Conservation (phyloP, 2,113 vertebrate species). For the Lathamus discolor region DNA sequence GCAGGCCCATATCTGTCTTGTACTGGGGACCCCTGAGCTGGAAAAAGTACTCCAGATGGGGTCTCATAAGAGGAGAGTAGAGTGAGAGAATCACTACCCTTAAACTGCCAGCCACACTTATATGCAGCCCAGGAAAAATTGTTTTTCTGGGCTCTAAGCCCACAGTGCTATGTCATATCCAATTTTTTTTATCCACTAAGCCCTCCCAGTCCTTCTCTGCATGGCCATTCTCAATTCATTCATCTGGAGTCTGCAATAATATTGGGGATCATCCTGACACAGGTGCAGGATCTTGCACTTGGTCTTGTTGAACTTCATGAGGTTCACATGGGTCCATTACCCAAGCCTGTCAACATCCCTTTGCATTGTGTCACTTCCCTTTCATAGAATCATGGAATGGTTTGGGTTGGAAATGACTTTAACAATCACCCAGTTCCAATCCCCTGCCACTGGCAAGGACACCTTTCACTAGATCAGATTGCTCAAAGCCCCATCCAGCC, state of each 20-base stretch:
- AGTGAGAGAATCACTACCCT: rapidly evolving
- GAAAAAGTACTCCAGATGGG: background rate
- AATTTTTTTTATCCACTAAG: background rate
- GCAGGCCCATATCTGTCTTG: background rate
- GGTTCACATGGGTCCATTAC: background rate
- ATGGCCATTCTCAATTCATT: background rate
- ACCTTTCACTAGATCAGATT: background rate
- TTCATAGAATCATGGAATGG: background rate
- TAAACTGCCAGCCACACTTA: background rate
- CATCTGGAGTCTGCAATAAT: background rate
- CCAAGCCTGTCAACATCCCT: background rate
- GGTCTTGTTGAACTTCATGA: background rate
- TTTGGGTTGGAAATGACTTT: background rate
- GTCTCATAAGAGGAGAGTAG: background rate
- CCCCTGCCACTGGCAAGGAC: background rate
- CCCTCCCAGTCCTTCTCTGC: background rate
- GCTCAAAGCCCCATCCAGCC: background rate
- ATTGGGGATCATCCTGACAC: rapidly evolving
- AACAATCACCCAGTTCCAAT: background rate
- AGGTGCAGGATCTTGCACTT: background rate
- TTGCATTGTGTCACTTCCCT: background rate
- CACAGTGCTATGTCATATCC: background rate
- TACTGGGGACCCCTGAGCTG: background rate
- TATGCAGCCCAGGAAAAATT: background rate
- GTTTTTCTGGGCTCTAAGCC: background rate